These are phyloP conservation scores for Heliconius erato DNA, from an alignment of 2,888 invertebrate genomes.

Conservation along the genomic window DNA sequence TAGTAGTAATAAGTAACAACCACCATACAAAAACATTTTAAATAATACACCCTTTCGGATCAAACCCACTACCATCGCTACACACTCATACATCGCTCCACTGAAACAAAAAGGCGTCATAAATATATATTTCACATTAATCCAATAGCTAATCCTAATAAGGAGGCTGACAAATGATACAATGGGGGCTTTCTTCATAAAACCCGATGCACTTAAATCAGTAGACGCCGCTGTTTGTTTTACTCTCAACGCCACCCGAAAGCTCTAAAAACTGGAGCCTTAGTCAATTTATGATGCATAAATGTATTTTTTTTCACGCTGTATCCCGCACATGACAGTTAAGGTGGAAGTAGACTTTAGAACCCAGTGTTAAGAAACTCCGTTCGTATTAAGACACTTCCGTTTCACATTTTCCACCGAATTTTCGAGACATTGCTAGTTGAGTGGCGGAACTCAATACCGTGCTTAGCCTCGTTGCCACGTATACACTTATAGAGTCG, in stretches of 20 bases:
- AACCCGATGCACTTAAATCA: constrained; percentile 46
- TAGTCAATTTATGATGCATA: constrained; percentile 13
- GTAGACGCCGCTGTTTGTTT: constrained; percentile 62
- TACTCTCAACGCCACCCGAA: constrained; percentile 45
- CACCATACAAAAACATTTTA: background rate
- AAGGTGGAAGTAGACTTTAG: no score
- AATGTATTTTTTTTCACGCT: no score
- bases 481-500: no score
- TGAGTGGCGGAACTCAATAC: no score
- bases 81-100: background rate
- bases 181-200: constrained; percentile 33
- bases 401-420: no score
- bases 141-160: constrained; percentile 37
- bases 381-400: no score
- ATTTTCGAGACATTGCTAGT: no score
- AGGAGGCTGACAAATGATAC: constrained; percentile 46
- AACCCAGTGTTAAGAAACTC: no score
- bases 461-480: no score
- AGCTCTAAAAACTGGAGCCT: constrained; percentile 11
- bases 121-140: constrained; percentile 18
- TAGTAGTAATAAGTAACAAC: no score
- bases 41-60: background rate
- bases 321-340: no score
- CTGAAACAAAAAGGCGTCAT: background rate
- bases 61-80: background rate